Base-by-base conservation (phyloP, 35 echinoderm and acorn worm genomes). In the Ptychodera flava region DNA sequence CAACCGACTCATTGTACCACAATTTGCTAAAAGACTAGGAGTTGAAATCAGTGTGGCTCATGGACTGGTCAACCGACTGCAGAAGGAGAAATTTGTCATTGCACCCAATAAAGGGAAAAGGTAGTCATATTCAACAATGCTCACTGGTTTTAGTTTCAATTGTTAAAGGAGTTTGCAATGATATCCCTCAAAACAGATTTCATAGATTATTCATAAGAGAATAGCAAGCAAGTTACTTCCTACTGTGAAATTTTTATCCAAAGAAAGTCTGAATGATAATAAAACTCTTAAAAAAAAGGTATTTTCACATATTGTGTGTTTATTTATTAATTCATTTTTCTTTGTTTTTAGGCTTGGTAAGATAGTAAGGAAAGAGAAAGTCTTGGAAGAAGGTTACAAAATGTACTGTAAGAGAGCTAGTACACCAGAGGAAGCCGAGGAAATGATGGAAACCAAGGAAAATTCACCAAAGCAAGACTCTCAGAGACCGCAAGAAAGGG, bases 21-120 rank as follows among this genome's bases (percentile, higher is more conserved):
- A 0, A 32, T 89, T 99, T 80, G 90, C 92, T 0, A 92, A 89
- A 31, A 83, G 91, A 28, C 91, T 99, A 34, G 88, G 86, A 33
- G 90, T 99, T 10, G 96, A 99, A 79, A 80, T 86, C 22, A 91
- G 85, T 6, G 88, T 99, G 2, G 96, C 96, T 34, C 88, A 87
- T 78, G 91, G 93, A 22, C 88, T 99, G 29, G 29, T 99, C 1
- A 92, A 92, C 80, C 85, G 96, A 1, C 81, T 99, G 29, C 92
- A 99, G 86, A 99, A 84, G 32, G 96, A 99, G 36, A 92, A 92
- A 36, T 99, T 89, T 64, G 88, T 87, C 64, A 35, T 81, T 6
- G 77, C 33, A 64, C 88, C 88, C n/a, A 83, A 80, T 15, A 99
- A 92, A 79, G 91, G 91, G 15, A 99, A 97, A 78, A 97, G 93